Evolutionary conservation across 2,113 vertebrate genomes (phyloP).

Genomic region (Solenodon paradoxus): DNA sequence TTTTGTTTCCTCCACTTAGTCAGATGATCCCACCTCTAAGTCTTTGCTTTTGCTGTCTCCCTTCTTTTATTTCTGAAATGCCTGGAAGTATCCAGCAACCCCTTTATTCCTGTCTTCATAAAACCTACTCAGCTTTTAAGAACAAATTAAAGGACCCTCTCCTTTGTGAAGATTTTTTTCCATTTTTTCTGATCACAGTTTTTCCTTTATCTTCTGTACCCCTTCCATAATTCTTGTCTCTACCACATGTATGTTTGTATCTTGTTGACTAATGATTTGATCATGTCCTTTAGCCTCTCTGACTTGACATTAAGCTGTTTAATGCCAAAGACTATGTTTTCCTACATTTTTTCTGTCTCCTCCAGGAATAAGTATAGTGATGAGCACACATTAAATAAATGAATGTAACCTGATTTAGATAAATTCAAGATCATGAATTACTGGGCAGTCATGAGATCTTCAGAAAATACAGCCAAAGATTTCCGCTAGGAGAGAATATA

Average conservation of each 20-base stretch:
- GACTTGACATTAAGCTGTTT: background rate
- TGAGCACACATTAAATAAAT: background rate
- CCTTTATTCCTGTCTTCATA: background rate
- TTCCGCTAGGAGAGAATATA: slow-evolving; percentile 28
- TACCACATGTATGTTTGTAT: background rate
- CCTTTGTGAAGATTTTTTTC: background rate
- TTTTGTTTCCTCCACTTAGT: background rate
- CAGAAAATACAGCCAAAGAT: background rate
- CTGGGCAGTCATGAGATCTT: background rate
- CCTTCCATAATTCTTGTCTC: background rate
- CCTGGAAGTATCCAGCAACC: background rate
- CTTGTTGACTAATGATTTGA: background rate
- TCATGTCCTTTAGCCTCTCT: background rate
- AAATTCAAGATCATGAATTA: background rate
- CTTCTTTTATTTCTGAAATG: background rate
- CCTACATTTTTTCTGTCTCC: background rate
- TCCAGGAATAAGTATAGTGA: background rate
- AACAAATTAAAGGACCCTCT: background rate
- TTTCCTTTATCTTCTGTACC: slow-evolving; percentile 10
- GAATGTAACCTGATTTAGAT: background rate
- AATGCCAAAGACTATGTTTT: background rate
- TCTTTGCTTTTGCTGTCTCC: background rate
- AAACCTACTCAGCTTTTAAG: slow-evolving; percentile 3
- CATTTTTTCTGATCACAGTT: background rate
- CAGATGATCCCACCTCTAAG: background rate